Base-by-base conservation (phyloP, 2,113 vertebrate genomes). In the Larimichthys polyactis region DNA sequence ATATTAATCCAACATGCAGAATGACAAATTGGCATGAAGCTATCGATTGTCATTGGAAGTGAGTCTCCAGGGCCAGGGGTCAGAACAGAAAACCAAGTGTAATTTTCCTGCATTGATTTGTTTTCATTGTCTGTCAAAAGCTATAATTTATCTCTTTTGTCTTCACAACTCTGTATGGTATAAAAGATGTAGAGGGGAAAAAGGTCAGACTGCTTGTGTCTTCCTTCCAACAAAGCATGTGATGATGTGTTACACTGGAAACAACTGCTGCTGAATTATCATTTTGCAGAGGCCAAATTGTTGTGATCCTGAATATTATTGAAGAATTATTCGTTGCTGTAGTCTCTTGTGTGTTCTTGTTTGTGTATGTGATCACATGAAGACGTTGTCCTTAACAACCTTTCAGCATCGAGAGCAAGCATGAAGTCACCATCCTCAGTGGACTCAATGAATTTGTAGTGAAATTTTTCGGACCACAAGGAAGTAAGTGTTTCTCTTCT, bases 381-480 rank as follows among this genome's bases (percentile, higher is more conserved):
- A 55, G 5, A 48, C 2, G 0, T 84, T 63, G 24, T 87, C 90
- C 95, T 96, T 97, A 95, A 96, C 96, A 46, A 20, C 44, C 22
- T 65, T 5, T 49, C 94, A 99, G 98, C 91, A 99, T 99, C n/a
- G 98, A 99, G 94, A 99, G 98, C 94, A 99, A 99, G 68, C 98
- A 99, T 75, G 98, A 99, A 92, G 98, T 99, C 91, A 99, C 98
- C 4, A 99, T 99, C 95, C 93, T 99, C 90, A 98, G 98, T 88
- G 98, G 98, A 94, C 97, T 99, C 93, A 99, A 99, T 81, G 98
- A 99, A 95, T 99, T 99, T 90, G 97, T 99, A 91, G 98, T 99
- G 80, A 99, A 99, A 95, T 99, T 99, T 95, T 99, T 98, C 70
- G 98, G 98, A 96, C 98, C 98, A 96, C 97, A 99, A 96, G 98